These are phyloP conservation scores for Incurvaria masculella DNA, from an alignment of 2,888 invertebrate genomes.

Conservation along the genomic window DNA sequence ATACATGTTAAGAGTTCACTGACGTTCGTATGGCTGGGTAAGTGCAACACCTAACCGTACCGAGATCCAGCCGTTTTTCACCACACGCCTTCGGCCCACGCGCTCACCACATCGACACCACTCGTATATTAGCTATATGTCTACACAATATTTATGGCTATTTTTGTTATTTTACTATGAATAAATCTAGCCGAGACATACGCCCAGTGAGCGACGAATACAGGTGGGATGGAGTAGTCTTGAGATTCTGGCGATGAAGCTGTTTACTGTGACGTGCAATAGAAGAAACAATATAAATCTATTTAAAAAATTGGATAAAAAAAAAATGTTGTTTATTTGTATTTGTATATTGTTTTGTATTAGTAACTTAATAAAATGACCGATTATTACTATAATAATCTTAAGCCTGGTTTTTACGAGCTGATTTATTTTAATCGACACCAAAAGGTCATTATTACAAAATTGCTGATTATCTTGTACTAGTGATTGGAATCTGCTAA, in stretches of 20 bases:
- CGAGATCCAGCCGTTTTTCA: background rate
- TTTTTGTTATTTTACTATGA: slow-evolving; percentile 57
- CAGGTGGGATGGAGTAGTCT: slow-evolving; percentile 55
- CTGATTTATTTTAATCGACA: no score
- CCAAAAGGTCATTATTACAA: no score
- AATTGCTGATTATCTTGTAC: no score
- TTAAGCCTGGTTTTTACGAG: no score
- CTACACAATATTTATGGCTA: slow-evolving; percentile 27
- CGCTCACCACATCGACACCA: background rate
- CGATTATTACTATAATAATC: no score
- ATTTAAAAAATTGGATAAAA: slow-evolving; percentile 1
- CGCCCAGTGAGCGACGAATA: slow-evolving; percentile 20
- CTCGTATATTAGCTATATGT: background rate
- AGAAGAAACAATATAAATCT: slow-evolving; percentile 4
- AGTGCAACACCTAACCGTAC: background rate
- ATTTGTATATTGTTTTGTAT: slow-evolving; percentile 1
- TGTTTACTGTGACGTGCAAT: slow-evolving; percentile 3
- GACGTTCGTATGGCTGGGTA: background rate
- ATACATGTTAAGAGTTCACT: no score
- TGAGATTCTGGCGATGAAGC: slow-evolving; percentile 35
- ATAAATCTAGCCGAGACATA: slow-evolving; percentile 34
- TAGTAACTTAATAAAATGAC: slow-evolving; percentile 4
- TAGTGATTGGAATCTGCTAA: no score
- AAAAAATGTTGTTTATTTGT: slow-evolving; percentile 6
- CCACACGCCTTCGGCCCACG: background rate